Evolutionary conservation across 2,797 vertebrate genomes (phyloP).

Genomic region (Neoniphon sammara): DNA sequence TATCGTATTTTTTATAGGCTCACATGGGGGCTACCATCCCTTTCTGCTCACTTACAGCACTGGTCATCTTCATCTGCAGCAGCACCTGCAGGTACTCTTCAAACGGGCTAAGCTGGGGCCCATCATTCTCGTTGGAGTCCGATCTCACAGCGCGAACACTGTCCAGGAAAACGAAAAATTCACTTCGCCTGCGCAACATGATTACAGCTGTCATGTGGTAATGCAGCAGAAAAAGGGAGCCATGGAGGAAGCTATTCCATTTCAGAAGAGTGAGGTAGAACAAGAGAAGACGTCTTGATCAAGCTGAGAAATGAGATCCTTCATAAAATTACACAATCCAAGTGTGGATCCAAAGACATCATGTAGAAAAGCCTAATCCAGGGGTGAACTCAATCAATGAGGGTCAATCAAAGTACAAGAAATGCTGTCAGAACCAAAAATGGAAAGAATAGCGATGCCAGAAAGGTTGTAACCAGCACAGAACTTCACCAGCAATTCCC

Average conservation of each 20-base stretch:
- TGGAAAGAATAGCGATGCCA: slow-evolving; percentile 13
- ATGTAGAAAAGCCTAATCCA: slow-evolving; percentile 3
- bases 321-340: background rate
- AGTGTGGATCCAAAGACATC: background rate
- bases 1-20: background rate
- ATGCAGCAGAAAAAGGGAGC: background rate
- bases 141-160: slow-evolving; percentile 49
- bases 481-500: slow-evolving; percentile 39
- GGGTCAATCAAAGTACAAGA: background rate
- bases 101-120: slow-evolving; percentile 49
- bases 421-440: slow-evolving; percentile 14
- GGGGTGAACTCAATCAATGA: background rate
- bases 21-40: no score
- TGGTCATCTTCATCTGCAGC: slow-evolving; percentile 78
- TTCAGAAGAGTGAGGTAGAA: background rate
- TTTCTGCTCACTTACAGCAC: slow-evolving; percentile 73
- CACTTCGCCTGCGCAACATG: slow-evolving; percentile 77
- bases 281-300: background rate
- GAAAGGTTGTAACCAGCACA: slow-evolving; percentile 37
- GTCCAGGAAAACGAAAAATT: slow-evolving; percentile 78
- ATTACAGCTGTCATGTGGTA: slow-evolving; percentile 6
- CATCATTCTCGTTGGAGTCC: slow-evolving; percentile 60
- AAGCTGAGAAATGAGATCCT: background rate
- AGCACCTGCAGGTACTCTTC: slow-evolving; percentile 78
- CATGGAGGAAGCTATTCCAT: slow-evolving; percentile 51